Base-by-base conservation (phyloP, 2,113 vertebrate species). In the Collichthys lucidus region DNA sequence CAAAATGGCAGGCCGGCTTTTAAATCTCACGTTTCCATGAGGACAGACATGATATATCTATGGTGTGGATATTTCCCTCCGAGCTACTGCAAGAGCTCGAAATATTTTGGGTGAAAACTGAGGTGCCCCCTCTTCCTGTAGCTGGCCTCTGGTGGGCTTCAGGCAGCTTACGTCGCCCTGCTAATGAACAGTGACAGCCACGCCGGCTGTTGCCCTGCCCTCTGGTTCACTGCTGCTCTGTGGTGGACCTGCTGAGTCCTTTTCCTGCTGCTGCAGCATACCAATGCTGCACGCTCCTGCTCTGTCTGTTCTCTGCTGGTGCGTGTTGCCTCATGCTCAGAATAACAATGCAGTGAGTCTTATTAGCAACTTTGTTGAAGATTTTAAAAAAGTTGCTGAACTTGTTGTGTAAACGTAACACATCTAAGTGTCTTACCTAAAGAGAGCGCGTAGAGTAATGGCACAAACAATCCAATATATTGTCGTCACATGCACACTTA, bases 161-260 rank as follows among this genome's bases (percentile, higher is more conserved):
- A 75, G 84, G 67, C 82, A 87, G 64, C 85, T 88, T 88, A 65
- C 64, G 60, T 68, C 76, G 26, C 61, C 66, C 81, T 52, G 81
- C 88, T 92, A 94, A 93, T 91, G 88, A 89, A 91, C 88, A 91
- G 82, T 90, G 91, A 92, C 91, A 93, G 87, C 71, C 81, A 64
- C 61, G 68, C 84, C 59, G 75, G 85, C 83, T 74, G 84, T 75
- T 69, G 81, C 85, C 74, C 90, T 88, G 87, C 82, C 89, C 91
- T 90, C 79, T 81, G 79, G 84, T 87, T 84, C 88, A 60, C 16
- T n/a, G 44, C 61, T 74, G 85, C 88, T 87, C 76, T 56, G 74
- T 77, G 75, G 80, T 76, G 81, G 87, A 92, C 90, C 88, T 73
- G 71, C 86, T 65, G 76, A 85, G 83, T 76, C 76, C 60, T 60